phyloP scores from a whole-genome alignment of 23 tunicate species.

The Styela clava region DNA sequence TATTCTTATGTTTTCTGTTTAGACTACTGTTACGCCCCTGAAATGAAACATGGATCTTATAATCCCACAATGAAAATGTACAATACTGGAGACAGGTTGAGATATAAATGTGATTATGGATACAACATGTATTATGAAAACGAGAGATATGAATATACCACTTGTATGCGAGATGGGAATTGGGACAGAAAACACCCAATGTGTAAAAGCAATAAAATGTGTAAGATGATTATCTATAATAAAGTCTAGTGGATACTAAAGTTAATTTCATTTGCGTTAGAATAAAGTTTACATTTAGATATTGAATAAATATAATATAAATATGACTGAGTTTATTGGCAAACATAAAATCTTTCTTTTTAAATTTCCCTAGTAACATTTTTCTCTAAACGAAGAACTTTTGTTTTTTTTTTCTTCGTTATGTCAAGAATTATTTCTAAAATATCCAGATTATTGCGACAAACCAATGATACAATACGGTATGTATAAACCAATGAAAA shows the following conservation, averaged over 20 bases:
- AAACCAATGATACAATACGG: conserved; percentile 12
- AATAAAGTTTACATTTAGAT: too few relatives aligned
- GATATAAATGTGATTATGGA: conserved; percentile 11
- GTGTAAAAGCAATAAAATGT: conserved; percentile 15
- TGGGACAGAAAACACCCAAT: conserved; percentile 16
- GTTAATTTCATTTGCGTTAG: too few relatives aligned
- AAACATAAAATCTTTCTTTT: too few relatives aligned
- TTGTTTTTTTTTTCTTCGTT: too few relatives aligned
- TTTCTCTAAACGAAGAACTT: too few relatives aligned
- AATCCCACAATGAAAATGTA: conserved; percentile 9
- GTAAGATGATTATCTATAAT: too few relatives aligned
- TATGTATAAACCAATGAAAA: conserved; percentile 17
- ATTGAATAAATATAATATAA: too few relatives aligned
- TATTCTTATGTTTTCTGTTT: not conserved
- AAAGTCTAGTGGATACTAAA: too few relatives aligned
- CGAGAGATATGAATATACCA: conserved; percentile 12
- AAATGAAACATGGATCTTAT: conserved; percentile 8
- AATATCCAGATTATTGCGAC: conserved; percentile 15
- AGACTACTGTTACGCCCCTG: conserved; percentile 12
- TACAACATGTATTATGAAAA: conserved; percentile 15
- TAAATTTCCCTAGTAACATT: too few relatives aligned
- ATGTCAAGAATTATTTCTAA: too few relatives aligned
- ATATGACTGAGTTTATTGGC: too few relatives aligned
- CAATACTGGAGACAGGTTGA: conserved; percentile 9
- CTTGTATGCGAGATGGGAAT: conserved; percentile 9